Conservation (phyloP, 2,888 invertebrate genomes). For the Cerastis rubricosa region DNA sequence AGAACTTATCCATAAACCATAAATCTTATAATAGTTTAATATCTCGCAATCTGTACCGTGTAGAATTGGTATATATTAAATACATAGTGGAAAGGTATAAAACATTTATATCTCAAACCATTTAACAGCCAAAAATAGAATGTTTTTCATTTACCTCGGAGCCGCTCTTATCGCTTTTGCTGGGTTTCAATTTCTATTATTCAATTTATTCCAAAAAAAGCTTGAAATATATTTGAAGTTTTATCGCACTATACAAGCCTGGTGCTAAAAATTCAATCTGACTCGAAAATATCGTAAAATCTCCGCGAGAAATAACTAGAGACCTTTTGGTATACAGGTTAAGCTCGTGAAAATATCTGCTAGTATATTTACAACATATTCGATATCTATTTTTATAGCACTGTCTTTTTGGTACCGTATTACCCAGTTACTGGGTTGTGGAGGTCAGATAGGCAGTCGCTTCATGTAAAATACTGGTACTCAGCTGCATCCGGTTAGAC, state of each 20-base stretch:
- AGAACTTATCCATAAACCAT: neutral
- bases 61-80: conserved; percentile 12
- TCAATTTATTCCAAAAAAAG: conserved; percentile 48
- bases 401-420: too few relatives aligned
- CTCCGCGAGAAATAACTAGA: conserved; percentile 30
- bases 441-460: too few relatives aligned
- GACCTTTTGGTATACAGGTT: conserved; percentile 23
- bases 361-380: conserved; percentile 7
- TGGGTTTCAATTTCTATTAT: conserved; percentile 36
- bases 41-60: neutral
- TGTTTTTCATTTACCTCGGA: conserved; percentile 34
- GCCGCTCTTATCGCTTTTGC: conserved; percentile 27
- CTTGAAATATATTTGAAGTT: conserved; percentile 50
- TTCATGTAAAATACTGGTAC: too few relatives aligned
- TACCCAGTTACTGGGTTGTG: too few relatives aligned
- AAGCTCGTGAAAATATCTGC: conserved; percentile 7
- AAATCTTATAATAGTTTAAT: conserved; percentile 11
- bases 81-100: neutral
- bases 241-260: conserved; percentile 23
- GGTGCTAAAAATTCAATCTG: conserved; percentile 50
- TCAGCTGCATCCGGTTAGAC: too few relatives aligned
- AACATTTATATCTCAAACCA: neutral
- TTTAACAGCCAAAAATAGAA: conserved; percentile 24
- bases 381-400: conserved; percentile 3
- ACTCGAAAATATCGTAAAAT: conserved; percentile 39